These are phyloP conservation scores for Hemithea aestivaria DNA, from an alignment of 2,888 invertebrate genomes.

Conservation along the genomic window DNA sequence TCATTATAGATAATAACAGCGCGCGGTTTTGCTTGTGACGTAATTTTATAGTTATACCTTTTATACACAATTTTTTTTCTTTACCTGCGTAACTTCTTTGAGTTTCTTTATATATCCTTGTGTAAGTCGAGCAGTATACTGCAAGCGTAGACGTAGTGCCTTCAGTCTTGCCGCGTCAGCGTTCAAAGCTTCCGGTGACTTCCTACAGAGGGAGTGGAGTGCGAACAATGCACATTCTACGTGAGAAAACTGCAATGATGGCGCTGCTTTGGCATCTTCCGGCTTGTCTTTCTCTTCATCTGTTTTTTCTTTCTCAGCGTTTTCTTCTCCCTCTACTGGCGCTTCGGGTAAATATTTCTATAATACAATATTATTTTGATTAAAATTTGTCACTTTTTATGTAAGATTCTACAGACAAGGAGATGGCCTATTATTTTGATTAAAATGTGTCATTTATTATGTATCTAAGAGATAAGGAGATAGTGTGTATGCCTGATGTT, in stretches of 20 bases:
- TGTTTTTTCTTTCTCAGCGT: slow-evolving; percentile 51
- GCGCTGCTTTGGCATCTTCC: slow-evolving; percentile 76
- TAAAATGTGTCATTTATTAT: too few species aligned
- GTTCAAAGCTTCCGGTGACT: slow-evolving; percentile 85
- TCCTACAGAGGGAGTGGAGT: slow-evolving; percentile 87
- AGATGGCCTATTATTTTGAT: too few species aligned
- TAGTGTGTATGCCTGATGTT: too few species aligned
- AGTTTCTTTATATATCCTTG: slow-evolving; percentile 89
- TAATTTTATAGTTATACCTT: too few species aligned
- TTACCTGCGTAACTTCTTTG: slow-evolving; percentile 80
- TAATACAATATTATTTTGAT: slow-evolving; percentile 35
- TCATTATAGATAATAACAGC: too few species aligned
- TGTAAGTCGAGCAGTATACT: slow-evolving; percentile 94
- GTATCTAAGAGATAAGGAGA: too few species aligned
- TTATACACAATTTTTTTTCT: too few species aligned
- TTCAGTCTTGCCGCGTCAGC: slow-evolving; percentile 86
- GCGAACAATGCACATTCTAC: slow-evolving; percentile 94
- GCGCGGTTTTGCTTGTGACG: too few species aligned
- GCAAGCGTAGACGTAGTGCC: slow-evolving; percentile 91
- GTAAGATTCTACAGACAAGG: too few species aligned
- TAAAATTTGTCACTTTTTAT: too few species aligned
- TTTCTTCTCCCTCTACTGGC: slow-evolving; percentile 79
- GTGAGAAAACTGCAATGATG: slow-evolving; percentile 94
- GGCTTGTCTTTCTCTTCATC: slow-evolving; percentile 54
- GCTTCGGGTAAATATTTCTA: slow-evolving; percentile 94